Evolutionary conservation across 2,113 vertebrate genomes (phyloP), one percentile per base, ranked within the genome.

Genomic region (Sciurus niger): DNA sequence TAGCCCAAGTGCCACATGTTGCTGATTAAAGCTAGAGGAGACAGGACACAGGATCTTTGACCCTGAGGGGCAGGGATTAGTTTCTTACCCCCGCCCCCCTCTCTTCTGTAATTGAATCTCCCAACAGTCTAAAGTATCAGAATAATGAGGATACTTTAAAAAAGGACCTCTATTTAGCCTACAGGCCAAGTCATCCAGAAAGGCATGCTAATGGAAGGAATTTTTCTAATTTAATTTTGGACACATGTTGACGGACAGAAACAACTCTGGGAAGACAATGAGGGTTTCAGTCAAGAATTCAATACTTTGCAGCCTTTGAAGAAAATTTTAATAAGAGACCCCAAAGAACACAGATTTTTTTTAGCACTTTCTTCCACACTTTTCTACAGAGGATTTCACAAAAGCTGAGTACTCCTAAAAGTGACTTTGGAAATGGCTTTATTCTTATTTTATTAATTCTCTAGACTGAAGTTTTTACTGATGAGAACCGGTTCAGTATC

Each of bases 21-120:
- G 88, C 87, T 96, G 95, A 97, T 98, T 98, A 98, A 97, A 98
- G 78, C 13, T 97, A 72, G 96, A 97, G 96, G 96, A 97, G 90
- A 96, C 92, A 82, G 0, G 67, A 88, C 96, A 97, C 60, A 87
- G 92, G 97, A 82, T 97, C 96, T 86, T 96, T 94, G 96, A 97
- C 97, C 95, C 97, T 93, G 76, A 92, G 95, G 96, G 97, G 94
- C 13, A 94, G 1, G 53, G 86, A 96, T 95, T 93, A 85, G 86
- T 96, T 98, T 97, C 96, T 95, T 88, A 93, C 90, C 96, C 76
- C 85, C 97, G 70, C 77, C 84, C 84, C 82, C 60, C 76, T 34
- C 86, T 89, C 53, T 87, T 79, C 84, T 92, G 48, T 80, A 92
- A 84, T 6, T 77, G 58, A 92, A 63, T 86, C 88, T 92, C 82